A percentile compares a stretch with the other conserved stretches of the same genome.
Evolutionary conservation across 1,140 invertebrate genomes (phyloP).

Genomic region (Latrodectus geometricus): DNA sequence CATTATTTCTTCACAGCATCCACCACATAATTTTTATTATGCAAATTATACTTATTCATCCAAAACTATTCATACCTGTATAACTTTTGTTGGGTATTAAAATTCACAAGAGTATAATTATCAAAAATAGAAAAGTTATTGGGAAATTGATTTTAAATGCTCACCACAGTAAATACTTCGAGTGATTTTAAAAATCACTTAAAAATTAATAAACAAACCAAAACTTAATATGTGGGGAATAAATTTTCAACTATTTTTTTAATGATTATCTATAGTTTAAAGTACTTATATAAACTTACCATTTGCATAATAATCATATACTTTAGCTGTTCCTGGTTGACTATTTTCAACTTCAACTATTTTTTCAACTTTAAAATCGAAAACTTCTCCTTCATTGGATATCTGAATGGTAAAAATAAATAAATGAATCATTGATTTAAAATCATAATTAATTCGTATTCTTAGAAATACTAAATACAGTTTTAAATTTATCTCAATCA

Average conservation of each 20-base stretch:
- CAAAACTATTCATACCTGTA: too few relatives aligned
- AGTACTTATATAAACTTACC: conserved; percentile 26
- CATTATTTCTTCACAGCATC: too few relatives aligned
- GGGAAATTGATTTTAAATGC: too few relatives aligned
- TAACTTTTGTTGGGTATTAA: too few relatives aligned
- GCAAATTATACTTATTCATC: too few relatives aligned
- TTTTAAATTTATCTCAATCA: neutral
- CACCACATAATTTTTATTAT: too few relatives aligned
- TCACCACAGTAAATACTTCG: too few relatives aligned
- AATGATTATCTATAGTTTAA: neutral
- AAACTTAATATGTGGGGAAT: neutral
- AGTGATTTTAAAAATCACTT: too few relatives aligned
- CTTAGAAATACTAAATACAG: neutral
- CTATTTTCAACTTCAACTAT: conserved; percentile 68
- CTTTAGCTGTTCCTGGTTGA: conserved; percentile 75
- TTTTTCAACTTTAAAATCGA: conserved; percentile 41
- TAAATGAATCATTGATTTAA: too few relatives aligned
- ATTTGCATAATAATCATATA: conserved; percentile 78
- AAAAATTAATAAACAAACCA: too few relatives aligned
- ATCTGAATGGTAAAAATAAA: conserved; percentile 32
- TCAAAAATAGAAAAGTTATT: too few relatives aligned
- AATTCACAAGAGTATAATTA: too few relatives aligned
- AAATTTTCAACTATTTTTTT: neutral
- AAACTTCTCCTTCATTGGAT: conserved; percentile 9
- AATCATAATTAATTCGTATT: neutral